Percentiles rank a stretch among this genome's conserved stretches.
Evolutionary conservation across 2,113 vertebrate species (phyloP).

Genomic region (Centrocercus urophasianus): DNA sequence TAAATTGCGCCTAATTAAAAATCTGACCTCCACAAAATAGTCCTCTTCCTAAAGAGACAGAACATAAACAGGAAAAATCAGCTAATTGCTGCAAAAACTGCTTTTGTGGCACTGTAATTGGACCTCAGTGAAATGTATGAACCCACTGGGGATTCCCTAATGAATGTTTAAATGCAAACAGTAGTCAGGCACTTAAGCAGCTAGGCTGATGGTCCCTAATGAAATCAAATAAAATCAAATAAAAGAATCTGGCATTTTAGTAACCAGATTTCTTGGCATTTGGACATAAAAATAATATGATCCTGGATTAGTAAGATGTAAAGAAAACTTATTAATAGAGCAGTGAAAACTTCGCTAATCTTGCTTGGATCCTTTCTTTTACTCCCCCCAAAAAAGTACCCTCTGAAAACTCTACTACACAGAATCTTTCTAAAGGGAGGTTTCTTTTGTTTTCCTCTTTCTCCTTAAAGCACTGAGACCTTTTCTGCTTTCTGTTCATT

Average conservation of each 20-base stretch:
- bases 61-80: conserved; percentile 98
- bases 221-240: conserved; percentile 96
- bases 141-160: conserved; percentile 93
- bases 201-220: conserved; percentile 84
- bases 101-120: conserved; percentile 93
- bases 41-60: conserved; percentile 89
- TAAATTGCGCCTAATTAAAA: conserved; percentile 95
- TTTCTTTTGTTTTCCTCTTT: not conserved
- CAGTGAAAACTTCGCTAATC: conserved; percentile 61
- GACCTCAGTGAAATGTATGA: conserved; percentile 93
- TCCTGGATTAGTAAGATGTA: conserved; percentile 79
- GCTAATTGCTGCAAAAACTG: conserved; percentile 93
- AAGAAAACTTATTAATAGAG: conserved; percentile 81
- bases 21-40: conserved; percentile 87
- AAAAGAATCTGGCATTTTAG: conserved; percentile 90
- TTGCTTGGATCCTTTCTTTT: conserved; percentile 2
- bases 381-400: not conserved
- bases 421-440: not conserved
- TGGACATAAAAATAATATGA: conserved; percentile 80
- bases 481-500: not conserved
- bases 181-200: conserved; percentile 87
- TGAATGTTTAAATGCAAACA: conserved; percentile 96
- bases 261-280: conserved; percentile 88
- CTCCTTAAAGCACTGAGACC: not conserved
- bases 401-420: not conserved